A percentile compares a stretch with the other conserved stretches of the same genome.
Conservation (phyloP, 2,888 invertebrate species). For the Eupithecia tripunctaria region DNA sequence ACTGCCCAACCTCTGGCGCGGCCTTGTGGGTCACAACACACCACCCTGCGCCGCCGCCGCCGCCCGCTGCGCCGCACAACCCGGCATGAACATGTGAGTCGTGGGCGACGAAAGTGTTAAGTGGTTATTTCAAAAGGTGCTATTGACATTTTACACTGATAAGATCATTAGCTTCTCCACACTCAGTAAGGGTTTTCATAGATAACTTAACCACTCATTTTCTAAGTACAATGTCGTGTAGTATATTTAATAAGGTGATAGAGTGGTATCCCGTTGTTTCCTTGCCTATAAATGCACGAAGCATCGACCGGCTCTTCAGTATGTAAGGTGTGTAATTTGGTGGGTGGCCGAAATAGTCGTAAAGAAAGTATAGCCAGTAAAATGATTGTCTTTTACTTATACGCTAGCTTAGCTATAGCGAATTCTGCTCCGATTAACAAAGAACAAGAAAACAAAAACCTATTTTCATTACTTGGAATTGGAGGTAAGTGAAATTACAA, state of each 20-base stretch:
- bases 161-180: slow-evolving; percentile 49
- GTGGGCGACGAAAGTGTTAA: no score
- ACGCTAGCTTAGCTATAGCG: slow-evolving; percentile 42
- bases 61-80: no score
- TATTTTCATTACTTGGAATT: slow-evolving; percentile 37
- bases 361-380: slow-evolving; percentile 36
- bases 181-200: slow-evolving; percentile 59
- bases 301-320: slow-evolving; percentile 45
- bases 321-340: slow-evolving; percentile 44
- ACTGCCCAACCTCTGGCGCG: no score
- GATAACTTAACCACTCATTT: slow-evolving; percentile 63
- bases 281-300: slow-evolving; percentile 50
- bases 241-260: slow-evolving; percentile 73
- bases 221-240: slow-evolving; percentile 55
- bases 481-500: slow-evolving; percentile 32
- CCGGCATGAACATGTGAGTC: no score
- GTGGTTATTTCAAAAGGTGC: slow-evolving; percentile 31
- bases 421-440: slow-evolving; percentile 53
- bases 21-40: no score
- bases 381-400: slow-evolving; percentile 40
- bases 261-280: slow-evolving; percentile 57
- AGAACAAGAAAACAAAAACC: slow-evolving; percentile 45
- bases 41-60: no score
- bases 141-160: slow-evolving; percentile 37
- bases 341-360: slow-evolving; percentile 31